Evolutionary conservation across 2,113 vertebrate species (phyloP), one percentile per base, ranked within the genome.

Genomic region (Morone saxatilis): DNA sequence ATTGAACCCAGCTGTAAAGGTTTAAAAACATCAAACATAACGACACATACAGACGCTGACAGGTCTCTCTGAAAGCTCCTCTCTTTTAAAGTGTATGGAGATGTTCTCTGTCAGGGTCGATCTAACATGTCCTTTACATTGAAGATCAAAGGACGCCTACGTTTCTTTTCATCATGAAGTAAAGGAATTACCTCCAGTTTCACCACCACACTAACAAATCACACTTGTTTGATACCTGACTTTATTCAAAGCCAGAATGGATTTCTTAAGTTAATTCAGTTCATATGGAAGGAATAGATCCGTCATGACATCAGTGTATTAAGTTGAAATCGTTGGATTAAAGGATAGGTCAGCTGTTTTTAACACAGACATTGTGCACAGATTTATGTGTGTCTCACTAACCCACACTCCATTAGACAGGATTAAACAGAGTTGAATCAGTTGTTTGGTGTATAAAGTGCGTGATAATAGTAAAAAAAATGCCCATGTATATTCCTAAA

Each of bases 71-170:
- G 67, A 76, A 80, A 74, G 73, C 71, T 63, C 51, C 74, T 60
- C 72, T 53, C 54, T 62, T 72, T 31, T 12, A 22, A 40, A 61
- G 56, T 54, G 48, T 14, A 78, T 85, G 68, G 88, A 84, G 80
- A 86, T 47, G 78, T 81, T 85, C 43, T 16, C 76, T 81, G 83
- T 84, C 85, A 80, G 47, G 1, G 41, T 76, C 80, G 69, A 62
- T 71, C 68, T 13, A 36, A 76, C 75, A 22, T 61, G 65, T 68
- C 83, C 76, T 78, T 80, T 79, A 80, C 76, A 76, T 71, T 25
- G 1, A 53, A 38, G 85, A 91, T 90, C 86, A 91, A 91, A 93
- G 90, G 40, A 56, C 41, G 74, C 25, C 77, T n/a, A 5, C 22
- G 16, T 50, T 78, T 36, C 78, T 45, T 86, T 85, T 84, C 89